Evolutionary conservation across 2,113 vertebrate genomes (phyloP).

Genomic region (Cheilinus undulatus): DNA sequence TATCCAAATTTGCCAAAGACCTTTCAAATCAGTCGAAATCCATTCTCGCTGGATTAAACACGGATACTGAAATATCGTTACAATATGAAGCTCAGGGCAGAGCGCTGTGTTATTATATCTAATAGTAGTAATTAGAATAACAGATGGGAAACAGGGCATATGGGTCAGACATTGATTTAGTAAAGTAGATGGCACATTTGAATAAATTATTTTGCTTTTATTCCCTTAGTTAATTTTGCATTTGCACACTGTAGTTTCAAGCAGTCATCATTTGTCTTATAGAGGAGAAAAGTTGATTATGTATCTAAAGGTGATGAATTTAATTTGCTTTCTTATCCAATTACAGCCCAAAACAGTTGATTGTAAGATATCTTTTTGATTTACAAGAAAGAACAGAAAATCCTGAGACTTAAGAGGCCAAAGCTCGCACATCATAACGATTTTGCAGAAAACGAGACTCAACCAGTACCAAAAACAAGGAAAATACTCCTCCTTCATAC

Average conservation of each 20-base stretch:
- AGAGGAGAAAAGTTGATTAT: too few species aligned
- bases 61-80: slow-evolving; percentile 14
- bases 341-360: neutral
- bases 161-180: slow-evolving; percentile 34
- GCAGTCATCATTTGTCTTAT: slow-evolving; percentile 13
- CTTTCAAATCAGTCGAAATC: slow-evolving; percentile 52
- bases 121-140: slow-evolving; percentile 28
- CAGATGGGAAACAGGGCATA: slow-evolving; percentile 16
- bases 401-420: neutral
- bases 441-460: neutral
- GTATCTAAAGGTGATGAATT: neutral
- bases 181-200: slow-evolving; percentile 30
- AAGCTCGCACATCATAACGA: neutral
- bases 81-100: slow-evolving; percentile 20
- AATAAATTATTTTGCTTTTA: slow-evolving; percentile 6
- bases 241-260: slow-evolving; percentile 9
- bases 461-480: neutral
- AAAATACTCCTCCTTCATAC: neutral
- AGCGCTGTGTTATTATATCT: slow-evolving; percentile 31
- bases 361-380: too few species aligned
- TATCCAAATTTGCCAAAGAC: slow-evolving; percentile 60
- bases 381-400: too few species aligned
- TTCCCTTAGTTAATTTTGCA: neutral
- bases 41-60: slow-evolving; percentile 51
- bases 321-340: neutral